Base-by-base conservation (phyloP, 2,888 invertebrate species). In the Cryptus armator region DNA sequence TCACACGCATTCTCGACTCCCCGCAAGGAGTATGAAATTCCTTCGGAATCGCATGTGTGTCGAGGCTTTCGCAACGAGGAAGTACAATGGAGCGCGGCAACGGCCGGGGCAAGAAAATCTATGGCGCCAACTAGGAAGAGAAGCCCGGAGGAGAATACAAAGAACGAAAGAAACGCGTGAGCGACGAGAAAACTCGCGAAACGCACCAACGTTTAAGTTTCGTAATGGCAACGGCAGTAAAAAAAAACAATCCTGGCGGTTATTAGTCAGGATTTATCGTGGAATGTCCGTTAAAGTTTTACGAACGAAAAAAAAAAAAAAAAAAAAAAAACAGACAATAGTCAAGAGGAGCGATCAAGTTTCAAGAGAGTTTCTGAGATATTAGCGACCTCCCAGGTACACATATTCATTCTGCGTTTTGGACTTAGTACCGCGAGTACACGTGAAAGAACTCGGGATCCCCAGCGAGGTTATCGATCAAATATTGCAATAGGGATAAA, bases 21-120 rank as follows among this genome's bases (percentile, higher is more conserved):
- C 74, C 29, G 51, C 43, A 72, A 48, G 51, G 67, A 44, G 66
- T 62, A 79, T 70, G 44, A 79, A 84, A 81, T 81, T 83, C 79
- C 75, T 80, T 75, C 68, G 51, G 16, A 43, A 70, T 71, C 76
- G 53, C 71, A 46, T 74, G 71, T 62, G 48, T 71, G 71, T 66
- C 75, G 37, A 48, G 16, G 68, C 74, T 78, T 78, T 78, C 84
- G 81, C 84, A 84, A 84, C 84, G 46, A 78, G 84, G 84, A 84
- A 84, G 68, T 81, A 84, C 84, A 84, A 84, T 84, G 70, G 83
- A 83, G 78, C 67, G 43, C 51, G 37, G 53, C 10, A 29, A 53
- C 78, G 81, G 67, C 62, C 75, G 46, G 78, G 74, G 74, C 75
- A 53, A 72, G 72, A 82, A 82, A 82, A 74, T 62, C 51, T 74